These are phyloP conservation scores for Etia nguti DNA, from an alignment of 2,113 vertebrate species.

Conservation along the genomic window DNA sequence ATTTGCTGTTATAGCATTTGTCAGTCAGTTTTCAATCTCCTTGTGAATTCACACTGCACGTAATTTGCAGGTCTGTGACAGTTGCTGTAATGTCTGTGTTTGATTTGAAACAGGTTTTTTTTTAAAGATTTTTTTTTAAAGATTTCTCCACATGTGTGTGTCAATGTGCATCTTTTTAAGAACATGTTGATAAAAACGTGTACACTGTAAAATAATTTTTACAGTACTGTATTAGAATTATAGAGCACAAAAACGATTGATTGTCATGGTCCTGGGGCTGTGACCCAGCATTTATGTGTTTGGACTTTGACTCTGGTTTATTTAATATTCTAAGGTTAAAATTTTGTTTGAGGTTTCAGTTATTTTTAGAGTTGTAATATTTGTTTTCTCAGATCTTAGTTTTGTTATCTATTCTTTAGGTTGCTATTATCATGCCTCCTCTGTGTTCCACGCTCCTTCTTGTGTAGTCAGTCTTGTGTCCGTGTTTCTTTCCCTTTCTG, in stretches of 20 bases:
- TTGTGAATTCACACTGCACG: not conserved
- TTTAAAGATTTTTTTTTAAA: not conserved
- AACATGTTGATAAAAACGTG: accelerated
- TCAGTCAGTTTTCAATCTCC: not conserved
- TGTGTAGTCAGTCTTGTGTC: not conserved
- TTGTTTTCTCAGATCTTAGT: not conserved
- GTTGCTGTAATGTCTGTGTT: not conserved
- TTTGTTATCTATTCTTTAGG: not conserved
- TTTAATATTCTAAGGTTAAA: not conserved
- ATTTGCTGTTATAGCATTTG: not conserved
- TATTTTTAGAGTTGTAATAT: not conserved
- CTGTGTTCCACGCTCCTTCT: not conserved
- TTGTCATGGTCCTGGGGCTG: not conserved
- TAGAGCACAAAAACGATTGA: not conserved
- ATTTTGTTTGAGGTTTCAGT: not conserved
- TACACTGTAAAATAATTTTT: not conserved
- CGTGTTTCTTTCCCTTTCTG: not conserved
- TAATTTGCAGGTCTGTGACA: not conserved
- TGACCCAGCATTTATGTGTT: not conserved
- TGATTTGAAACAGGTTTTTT: not conserved
- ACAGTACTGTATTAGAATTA: not conserved
- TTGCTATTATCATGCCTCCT: not conserved
- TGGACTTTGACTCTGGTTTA: not conserved
- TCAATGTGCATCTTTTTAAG: not conserved
- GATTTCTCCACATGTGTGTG: too few relatives aligned